Evolutionary conservation across 2,797 vertebrate genomes (phyloP), one percentile per base, ranked within the genome.

Genomic region (Melopsittacus undulatus): DNA sequence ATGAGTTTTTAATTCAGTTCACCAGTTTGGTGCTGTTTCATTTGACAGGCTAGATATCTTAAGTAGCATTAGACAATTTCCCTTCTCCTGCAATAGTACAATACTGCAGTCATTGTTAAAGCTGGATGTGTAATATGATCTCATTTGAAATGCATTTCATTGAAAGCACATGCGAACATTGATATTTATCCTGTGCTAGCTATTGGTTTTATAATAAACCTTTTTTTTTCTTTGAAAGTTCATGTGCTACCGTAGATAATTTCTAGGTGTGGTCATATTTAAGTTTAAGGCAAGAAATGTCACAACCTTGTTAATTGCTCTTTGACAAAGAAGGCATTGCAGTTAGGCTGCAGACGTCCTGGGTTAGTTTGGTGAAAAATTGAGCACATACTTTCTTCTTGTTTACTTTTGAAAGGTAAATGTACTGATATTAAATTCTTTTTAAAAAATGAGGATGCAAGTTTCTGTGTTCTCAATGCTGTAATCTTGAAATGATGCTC

Each of bases 361-460:
- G 2, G 36, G n/a, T 72, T 68, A 38, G 34, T 63, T 83, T 72
- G 10, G 45, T 57, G 26, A 62, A 76, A 83, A 64, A 1, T 2
- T 36, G 10, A 43, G 16, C 69, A 15, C 13, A 6, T 34, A 3
- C 7, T 51, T 70, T 46, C 26, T 26, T 48, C 3, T 51, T 0
- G 0, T 75, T 94, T 79, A 77, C 12, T 78, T 69, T 82, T 51
- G 48, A 45, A 86, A 84, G 5, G 10, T 27, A 38, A n/a, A 45
- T 1, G 2, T 34, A 49, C 7, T n/a, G 19, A 83, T 83, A 54
- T 57, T 5, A 64, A 54, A 51, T 10, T 36, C 0, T 42, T 61
- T 49, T 40, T 13, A 0, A 56, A 66, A 75, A 30, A 8, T 29
- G 6, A 59, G 52, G 11, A 18, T 22, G 3, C 0, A 4, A 8